phyloP scores from a whole-genome alignment of 1,140 invertebrate genomes.

The Nasonia giraulti region DNA sequence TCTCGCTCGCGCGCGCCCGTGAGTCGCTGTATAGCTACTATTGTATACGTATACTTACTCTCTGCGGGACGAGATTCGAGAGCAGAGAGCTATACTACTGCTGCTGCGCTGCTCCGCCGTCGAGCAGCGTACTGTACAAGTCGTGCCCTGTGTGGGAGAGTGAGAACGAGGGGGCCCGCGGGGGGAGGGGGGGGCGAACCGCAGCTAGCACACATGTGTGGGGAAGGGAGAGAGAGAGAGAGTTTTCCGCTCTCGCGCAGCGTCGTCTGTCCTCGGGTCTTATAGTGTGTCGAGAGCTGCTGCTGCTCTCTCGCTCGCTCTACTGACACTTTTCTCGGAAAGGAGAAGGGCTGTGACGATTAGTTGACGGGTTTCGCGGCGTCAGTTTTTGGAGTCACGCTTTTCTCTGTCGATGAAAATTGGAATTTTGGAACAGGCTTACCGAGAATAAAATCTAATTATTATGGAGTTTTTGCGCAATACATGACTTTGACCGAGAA shows the following conservation, averaged over 20 bases:
- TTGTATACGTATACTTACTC: not conserved
- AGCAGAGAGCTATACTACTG: not conserved
- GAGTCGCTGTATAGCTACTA: not conserved
- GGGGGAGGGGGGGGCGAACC: not conserved
- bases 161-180: not conserved
- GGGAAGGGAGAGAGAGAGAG: not conserved
- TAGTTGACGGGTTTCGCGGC: too few relatives aligned
- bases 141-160: not conserved
- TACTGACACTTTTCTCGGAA: too few relatives aligned
- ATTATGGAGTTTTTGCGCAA: too few relatives aligned
- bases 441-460: too few relatives aligned
- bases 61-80: not conserved
- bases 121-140: not conserved
- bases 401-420: too few relatives aligned
- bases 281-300: conserved; percentile 32
- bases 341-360: too few relatives aligned
- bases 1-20: not conserved
- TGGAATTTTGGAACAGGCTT: too few relatives aligned
- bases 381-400: too few relatives aligned
- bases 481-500: too few relatives aligned
- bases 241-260: not conserved
- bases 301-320: too few relatives aligned
- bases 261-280: conserved; percentile 10
- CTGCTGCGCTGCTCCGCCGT: not conserved
- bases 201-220: not conserved